Conservation (phyloP, 1,140 invertebrate genomes). For the Drosophila kurseongensis region DNA sequence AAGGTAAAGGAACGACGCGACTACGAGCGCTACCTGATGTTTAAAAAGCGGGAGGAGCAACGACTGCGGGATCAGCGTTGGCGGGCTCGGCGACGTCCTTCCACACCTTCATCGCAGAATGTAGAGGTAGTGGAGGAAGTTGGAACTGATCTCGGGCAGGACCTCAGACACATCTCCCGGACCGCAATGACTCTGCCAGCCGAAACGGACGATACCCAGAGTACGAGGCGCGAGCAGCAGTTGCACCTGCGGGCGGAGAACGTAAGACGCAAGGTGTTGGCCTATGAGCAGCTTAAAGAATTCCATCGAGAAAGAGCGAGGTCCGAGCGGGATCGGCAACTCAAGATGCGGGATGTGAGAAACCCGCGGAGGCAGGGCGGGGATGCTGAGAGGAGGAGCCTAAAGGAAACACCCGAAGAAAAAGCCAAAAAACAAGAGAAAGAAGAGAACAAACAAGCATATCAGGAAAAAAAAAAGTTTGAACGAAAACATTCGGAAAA, state of each 20-base stretch:
- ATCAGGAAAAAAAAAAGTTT: not conserved
- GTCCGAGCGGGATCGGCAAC: not conserved
- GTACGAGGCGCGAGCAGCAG: slow-evolving; percentile 3
- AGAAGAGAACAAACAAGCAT: not conserved
- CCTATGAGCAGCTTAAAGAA: slow-evolving; percentile 3
- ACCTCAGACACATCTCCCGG: too few relatives aligned
- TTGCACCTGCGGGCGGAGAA: not conserved
- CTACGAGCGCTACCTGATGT: slow-evolving; percentile 10
- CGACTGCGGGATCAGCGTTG: not conserved
- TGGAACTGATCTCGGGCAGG: not conserved
- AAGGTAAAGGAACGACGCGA: slow-evolving; percentile 25
- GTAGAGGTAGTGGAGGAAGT: not conserved
- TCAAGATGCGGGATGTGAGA: too few relatives aligned
- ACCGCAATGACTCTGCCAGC: not conserved
- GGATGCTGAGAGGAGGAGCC: too few relatives aligned
- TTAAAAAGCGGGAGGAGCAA: slow-evolving; percentile 2
- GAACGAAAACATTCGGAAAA: not conserved
- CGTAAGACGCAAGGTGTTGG: not conserved
- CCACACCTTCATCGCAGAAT: not conserved
- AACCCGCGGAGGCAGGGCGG: too few relatives aligned
- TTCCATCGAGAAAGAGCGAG: not conserved
- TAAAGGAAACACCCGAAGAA: too few relatives aligned
- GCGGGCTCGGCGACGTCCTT: not conserved
- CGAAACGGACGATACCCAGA: not conserved
- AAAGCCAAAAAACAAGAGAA: not conserved